Evolutionary conservation across 2,113 vertebrate genomes (phyloP).

Genomic region (Dicentrarchus labrax): DNA sequence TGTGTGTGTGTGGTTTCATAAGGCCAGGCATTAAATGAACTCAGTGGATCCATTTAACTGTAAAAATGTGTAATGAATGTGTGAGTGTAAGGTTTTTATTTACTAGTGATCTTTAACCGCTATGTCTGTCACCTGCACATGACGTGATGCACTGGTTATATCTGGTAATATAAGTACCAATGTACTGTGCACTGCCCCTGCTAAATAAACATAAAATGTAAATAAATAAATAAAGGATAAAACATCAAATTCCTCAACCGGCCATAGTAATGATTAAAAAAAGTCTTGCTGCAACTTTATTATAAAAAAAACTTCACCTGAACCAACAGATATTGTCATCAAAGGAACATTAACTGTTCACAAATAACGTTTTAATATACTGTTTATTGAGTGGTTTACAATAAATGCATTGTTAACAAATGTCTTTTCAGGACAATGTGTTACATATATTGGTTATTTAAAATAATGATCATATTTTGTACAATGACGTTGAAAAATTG

Average conservation of each 20-base stretch:
- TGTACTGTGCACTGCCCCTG: too few species aligned
- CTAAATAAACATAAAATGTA: too few species aligned
- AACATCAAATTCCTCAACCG: neutral
- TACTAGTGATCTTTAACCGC: too few species aligned
- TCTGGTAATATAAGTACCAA: too few species aligned
- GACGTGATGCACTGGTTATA: too few species aligned
- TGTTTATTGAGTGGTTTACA: constrained; percentile 64
- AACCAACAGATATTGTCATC: too few species aligned
- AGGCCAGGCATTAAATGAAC: neutral
- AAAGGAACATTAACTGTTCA: neutral
- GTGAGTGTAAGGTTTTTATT: too few species aligned
- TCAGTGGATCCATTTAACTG: too few species aligned
- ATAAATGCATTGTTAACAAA: constrained; percentile 14
- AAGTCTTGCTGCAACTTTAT: neutral
- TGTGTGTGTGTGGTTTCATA: neutral
- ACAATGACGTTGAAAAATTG: neutral
- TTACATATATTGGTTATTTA: constrained; percentile 29
- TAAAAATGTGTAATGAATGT: too few species aligned
- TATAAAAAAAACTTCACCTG: neutral
- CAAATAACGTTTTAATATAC: constrained; percentile 3
- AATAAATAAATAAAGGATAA: neutral
- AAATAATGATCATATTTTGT: neutral
- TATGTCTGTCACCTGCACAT: too few species aligned
- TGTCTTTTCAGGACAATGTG: constrained; percentile 20
- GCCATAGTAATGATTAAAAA: neutral